Conservation (phyloP, 2,113 vertebrate species). For the Podiceps cristatus region DNA sequence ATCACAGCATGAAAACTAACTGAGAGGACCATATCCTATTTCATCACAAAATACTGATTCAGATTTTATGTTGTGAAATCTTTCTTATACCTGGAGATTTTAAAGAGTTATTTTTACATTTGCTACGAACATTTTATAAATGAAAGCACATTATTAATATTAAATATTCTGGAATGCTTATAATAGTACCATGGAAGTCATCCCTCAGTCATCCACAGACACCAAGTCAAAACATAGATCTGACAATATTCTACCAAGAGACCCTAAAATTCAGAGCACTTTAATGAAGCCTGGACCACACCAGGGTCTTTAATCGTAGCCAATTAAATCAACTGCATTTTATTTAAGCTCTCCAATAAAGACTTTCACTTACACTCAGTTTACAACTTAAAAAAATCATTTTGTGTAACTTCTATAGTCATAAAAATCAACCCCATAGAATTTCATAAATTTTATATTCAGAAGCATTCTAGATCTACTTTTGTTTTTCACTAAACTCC, state of each 20-base stretch:
- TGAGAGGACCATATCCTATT: conserved; percentile 4
- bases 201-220: neutral
- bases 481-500: neutral
- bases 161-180: neutral
- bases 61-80: neutral
- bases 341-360: neutral
- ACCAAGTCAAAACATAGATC: neutral
- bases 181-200: neutral
- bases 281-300: neutral
- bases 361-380: neutral
- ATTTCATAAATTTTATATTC: neutral
- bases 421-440: neutral
- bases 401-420: neutral
- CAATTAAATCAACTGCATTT: neutral
- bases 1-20: neutral
- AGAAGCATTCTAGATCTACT: neutral
- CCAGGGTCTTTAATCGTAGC: neutral
- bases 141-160: neutral
- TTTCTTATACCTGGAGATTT: neutral
- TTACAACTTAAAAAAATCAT: neutral
- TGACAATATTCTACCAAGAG: neutral
- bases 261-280: neutral
- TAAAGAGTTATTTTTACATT: neutral
- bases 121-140: neutral
- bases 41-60: neutral